Conservation (phyloP, 2,113 vertebrate species). For the Todiramphus saurophagus region DNA sequence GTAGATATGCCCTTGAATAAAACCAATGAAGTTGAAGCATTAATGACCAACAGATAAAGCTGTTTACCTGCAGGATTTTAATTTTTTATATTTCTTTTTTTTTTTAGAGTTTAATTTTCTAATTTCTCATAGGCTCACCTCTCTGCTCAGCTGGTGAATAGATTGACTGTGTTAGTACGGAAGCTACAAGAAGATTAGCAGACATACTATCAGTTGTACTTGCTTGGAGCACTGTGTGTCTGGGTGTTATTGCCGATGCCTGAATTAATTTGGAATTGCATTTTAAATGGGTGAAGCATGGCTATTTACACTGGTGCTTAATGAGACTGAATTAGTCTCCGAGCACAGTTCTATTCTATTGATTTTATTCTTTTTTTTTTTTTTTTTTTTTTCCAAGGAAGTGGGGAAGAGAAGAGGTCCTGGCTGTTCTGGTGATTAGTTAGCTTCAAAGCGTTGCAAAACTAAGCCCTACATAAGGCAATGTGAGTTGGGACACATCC, state of each 20-base stretch:
- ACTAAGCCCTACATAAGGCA: not conserved
- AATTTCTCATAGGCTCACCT: not conserved
- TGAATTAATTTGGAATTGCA: slow-evolving; percentile 19
- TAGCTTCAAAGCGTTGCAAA: not conserved
- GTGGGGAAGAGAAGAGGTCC: not conserved
- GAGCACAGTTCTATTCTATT: not conserved
- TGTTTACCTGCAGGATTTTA: not conserved
- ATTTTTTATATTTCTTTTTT: not conserved
- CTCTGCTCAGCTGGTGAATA: not conserved
- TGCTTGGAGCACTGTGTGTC: not conserved
- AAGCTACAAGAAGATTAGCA: not conserved
- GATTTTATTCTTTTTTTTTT: not conserved
- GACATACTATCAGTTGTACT: not conserved
- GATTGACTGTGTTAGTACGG: not conserved
- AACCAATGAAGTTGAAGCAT: not conserved
- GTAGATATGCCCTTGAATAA: not conserved
- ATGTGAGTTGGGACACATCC: not conserved
- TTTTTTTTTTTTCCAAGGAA: not conserved
- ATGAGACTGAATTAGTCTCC: not conserved
- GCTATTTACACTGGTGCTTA: slow-evolving; percentile 14
- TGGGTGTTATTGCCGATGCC: not conserved
- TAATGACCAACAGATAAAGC: not conserved
- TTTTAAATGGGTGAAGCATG: slow-evolving; percentile 10
- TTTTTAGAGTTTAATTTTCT: not conserved
- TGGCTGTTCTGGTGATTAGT: not conserved